Base-by-base conservation (phyloP, 1,140 invertebrate genomes). In the Planococcus citri region DNA sequence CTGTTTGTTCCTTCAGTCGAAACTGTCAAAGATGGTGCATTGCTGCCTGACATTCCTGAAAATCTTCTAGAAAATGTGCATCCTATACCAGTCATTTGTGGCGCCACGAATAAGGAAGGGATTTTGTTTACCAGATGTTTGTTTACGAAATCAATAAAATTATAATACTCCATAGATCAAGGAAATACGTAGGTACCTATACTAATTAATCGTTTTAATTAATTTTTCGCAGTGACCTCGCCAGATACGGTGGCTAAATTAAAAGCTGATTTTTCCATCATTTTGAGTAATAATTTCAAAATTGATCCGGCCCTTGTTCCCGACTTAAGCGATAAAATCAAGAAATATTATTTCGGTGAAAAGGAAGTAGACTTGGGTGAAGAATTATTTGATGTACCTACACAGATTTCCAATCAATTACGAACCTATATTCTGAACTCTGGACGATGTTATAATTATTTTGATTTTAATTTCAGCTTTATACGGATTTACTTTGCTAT, bases 321-420 rank as follows among this genome's bases (percentile, higher is more conserved):
- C 17, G 60, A 25, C 4, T 2, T 64, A 1, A 25, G 60, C 24
- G 25, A 22, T 25, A 22, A 64, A 25, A 20, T 64, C 21, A 64
- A 64, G 60, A 27, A 25, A 27, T 64, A 25, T 25, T 64, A 64
- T 64, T 64, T 64, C 10, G 60, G 60, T 25, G 60, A 64, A 6
- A 64, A 64, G 17, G 3, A 22, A 64, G 9, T 64, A 4, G 60
- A 24, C 3, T 27, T 25, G 14, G 60, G 8, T 4, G 60, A 64
- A 14, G 4, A 24, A 4, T 14, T 64, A 14, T 9, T 25, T 9
- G 22, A 64, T 17, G 60, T 64, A 64, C 4, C 4, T 51, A 51
- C 10, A 20, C 41, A 6, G 41, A 3, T 9, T 9, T 51, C 6
- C 3, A 20, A 51, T 64, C 4, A 25, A 58, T 20, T 58, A n/a